Percentiles rank a stretch among this genome's conserved stretches.
phyloP scores from a whole-genome alignment of 2,797 vertebrate species.

The Pampus argenteus region DNA sequence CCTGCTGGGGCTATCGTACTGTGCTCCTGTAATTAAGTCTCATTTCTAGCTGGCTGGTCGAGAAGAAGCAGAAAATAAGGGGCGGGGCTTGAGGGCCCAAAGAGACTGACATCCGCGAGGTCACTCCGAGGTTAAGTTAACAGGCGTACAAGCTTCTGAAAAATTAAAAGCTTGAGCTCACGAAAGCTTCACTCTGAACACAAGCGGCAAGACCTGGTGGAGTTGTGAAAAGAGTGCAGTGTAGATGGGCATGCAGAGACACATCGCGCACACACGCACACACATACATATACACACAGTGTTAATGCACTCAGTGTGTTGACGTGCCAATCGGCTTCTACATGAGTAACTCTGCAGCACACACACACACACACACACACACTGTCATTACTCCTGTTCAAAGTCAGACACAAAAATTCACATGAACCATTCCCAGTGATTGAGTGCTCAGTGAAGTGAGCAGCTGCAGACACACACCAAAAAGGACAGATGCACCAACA shows the following conservation, averaged over 20 bases:
- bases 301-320: conserved; percentile 69
- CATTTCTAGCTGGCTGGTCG: conserved; percentile 43
- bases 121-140: conserved; percentile 92
- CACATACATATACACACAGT: conserved; percentile 33
- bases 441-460: conserved; percentile 76
- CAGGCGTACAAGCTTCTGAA: conserved; percentile 86
- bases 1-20: too few relatives aligned
- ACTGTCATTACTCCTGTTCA: conserved; percentile 40
- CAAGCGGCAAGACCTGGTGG: conserved; percentile 67
- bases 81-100: conserved; percentile 34
- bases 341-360: conserved; percentile 58
- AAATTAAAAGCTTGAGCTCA: conserved; percentile 89
- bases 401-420: conserved; percentile 60
- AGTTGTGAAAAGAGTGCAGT: conserved; percentile 55
- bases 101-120: conserved; percentile 79
- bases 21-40: conserved; percentile 75
- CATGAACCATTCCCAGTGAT: conserved; percentile 67
- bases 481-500: conserved; percentile 60
- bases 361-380: neutral
- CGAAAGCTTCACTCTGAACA: conserved; percentile 76
- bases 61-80: conserved; percentile 29
- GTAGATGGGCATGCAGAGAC: conserved; percentile 27
- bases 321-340: conserved; percentile 58
- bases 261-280: neutral
- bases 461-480: conserved; percentile 51